Percentiles rank a stretch among this genome's conserved stretches.
phyloP scores from a whole-genome alignment of 2,888 invertebrate genomes.

The Polietes domitor region DNA sequence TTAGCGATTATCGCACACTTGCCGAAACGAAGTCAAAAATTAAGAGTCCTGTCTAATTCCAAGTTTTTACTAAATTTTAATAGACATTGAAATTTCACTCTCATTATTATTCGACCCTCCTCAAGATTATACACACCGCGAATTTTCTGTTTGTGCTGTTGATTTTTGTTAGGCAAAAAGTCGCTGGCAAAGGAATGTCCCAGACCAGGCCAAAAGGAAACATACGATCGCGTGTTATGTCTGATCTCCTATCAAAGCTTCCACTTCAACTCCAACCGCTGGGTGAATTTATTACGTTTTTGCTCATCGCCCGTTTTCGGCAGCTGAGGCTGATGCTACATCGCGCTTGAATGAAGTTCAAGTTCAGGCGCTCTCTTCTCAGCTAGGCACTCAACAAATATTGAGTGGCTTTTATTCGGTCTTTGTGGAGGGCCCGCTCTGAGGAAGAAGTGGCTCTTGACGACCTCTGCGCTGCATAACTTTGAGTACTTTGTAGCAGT shows the following conservation, averaged over 20 bases:
- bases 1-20: too few relatives aligned
- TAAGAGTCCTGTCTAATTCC: too few relatives aligned
- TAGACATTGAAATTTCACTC: too few relatives aligned
- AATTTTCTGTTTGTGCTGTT: neutral
- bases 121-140: neutral
- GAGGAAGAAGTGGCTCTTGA: neutral
- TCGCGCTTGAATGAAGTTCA: slow-evolving; percentile 69
- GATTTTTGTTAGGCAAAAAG: slow-evolving; percentile 3
- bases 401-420: slow-evolving; percentile 44
- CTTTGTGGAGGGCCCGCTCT: neutral
- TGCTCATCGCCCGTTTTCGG: neutral
- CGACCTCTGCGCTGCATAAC: slow-evolving; percentile 20
- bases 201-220: neutral
- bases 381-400: slow-evolving; percentile 36
- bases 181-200: slow-evolving; percentile 25
- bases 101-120: neutral
- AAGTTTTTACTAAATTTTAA: too few relatives aligned
- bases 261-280: slow-evolving; percentile 14
- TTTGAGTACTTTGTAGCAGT: neutral
- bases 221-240: slow-evolving; percentile 36
- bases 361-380: slow-evolving; percentile 73
- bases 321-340: neutral
- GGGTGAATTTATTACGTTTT: slow-evolving; percentile 29
- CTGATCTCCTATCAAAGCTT: slow-evolving; percentile 33
- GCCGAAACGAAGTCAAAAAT: too few relatives aligned